Evolutionary conservation across 2,797 vertebrate genomes (phyloP).

Genomic region (Champsocephalus esox): DNA sequence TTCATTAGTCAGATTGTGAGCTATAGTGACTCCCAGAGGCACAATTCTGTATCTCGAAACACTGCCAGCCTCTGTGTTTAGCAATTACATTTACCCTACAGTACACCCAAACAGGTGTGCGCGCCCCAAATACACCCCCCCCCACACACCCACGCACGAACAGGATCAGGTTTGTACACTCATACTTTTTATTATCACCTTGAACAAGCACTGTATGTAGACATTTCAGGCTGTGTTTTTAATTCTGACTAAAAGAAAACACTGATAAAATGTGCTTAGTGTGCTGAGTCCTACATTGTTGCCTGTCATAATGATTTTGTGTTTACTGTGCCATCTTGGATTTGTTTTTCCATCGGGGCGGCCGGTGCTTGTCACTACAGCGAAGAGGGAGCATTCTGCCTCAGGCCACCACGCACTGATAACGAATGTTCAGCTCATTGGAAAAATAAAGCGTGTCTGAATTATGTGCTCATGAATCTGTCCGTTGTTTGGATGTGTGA

Average conservation of each 20-base stretch:
- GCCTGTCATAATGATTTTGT: constrained; percentile 71
- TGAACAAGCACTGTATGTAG: constrained; percentile 49
- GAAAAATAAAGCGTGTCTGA: constrained; percentile 75
- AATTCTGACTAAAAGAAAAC: constrained; percentile 67
- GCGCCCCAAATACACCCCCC: constrained; percentile 18
- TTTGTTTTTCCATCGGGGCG: constrained; percentile 75
- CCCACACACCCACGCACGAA: constrained; percentile 7
- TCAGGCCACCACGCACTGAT: constrained; percentile 78
- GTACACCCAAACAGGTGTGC: constrained; percentile 68
- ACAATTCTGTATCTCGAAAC: constrained; percentile 72
- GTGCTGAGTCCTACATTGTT: constrained; percentile 57
- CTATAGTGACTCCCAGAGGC: constrained; percentile 77
- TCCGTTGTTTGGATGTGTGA: constrained; percentile 72
- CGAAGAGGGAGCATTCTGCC: constrained; percentile 78
- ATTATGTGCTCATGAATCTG: constrained; percentile 63
- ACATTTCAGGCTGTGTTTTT: constrained; percentile 62
- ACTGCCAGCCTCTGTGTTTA: constrained; percentile 63
- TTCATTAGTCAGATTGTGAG: constrained; percentile 80
- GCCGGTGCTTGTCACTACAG: constrained; percentile 67
- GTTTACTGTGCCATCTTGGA: constrained; percentile 70
- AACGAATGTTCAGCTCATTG: constrained; percentile 77
- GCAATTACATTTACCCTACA: constrained; percentile 72
- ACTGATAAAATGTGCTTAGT: constrained; percentile 76
- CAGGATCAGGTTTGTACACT: constrained; percentile 16
- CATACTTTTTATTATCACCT: constrained; percentile 51